Conservation (phyloP, 2,888 invertebrate genomes). For the Malthinus seriepunctatus region DNA sequence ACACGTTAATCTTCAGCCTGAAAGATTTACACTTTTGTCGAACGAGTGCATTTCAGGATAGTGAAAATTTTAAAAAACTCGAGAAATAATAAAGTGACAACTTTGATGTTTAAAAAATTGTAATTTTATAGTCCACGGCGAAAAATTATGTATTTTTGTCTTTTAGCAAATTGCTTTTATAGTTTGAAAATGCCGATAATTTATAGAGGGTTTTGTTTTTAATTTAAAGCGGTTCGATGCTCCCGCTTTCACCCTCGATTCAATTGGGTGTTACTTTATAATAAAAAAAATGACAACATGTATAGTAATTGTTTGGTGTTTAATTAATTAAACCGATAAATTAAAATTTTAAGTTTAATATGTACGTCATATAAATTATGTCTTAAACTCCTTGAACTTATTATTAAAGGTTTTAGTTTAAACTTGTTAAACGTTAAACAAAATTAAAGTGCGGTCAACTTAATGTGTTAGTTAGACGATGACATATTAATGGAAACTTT, state of each 20-base stretch:
- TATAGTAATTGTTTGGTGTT: no score
- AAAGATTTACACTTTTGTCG: no score
- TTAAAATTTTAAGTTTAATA: no score
- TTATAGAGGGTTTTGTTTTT: slow-evolving; percentile 20
- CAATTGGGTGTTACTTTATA: slow-evolving; percentile 5
- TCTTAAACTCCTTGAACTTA: no score
- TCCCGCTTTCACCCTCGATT: slow-evolving; percentile 4
- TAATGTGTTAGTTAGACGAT: not conserved
- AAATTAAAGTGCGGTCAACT: not conserved
- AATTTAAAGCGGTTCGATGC: slow-evolving; percentile 18
- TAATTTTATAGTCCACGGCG: slow-evolving; percentile 7
- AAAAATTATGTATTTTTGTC: slow-evolving; percentile 13
- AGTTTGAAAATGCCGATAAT: slow-evolving; percentile 18
- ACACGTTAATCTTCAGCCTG: no score
- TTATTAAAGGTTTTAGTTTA: no score
- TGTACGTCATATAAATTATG: no score
- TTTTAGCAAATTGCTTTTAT: slow-evolving; percentile 18
- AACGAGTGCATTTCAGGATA: no score
- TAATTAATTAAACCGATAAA: no score
- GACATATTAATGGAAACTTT: not conserved
- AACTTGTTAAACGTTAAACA: not conserved
- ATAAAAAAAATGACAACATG: no score
- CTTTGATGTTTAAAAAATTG: slow-evolving; percentile 2
- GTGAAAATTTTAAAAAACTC: no score
- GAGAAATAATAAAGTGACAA: not conserved